A percentile compares a stretch with the other conserved stretches of the same genome.
These are phyloP conservation scores for Opisthograptis luteolata DNA, from an alignment of 2,888 invertebrate genomes.

Conservation along the genomic window DNA sequence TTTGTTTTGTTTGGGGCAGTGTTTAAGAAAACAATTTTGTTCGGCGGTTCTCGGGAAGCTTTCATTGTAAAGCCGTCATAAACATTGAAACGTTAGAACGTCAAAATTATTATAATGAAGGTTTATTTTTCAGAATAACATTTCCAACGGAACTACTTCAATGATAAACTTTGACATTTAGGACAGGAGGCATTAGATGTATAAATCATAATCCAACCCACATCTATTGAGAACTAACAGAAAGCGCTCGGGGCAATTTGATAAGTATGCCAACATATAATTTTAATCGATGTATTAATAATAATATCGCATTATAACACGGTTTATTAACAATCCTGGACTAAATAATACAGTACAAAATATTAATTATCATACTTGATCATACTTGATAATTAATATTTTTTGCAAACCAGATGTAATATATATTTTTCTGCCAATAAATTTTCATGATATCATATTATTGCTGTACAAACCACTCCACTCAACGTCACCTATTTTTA, in stretches of 20 bases:
- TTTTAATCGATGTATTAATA: background rate
- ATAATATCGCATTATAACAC: background rate
- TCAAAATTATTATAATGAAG: background rate
- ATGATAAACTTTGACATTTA: background rate
- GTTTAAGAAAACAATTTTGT: constrained; percentile 20
- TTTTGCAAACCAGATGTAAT: too few relatives aligned
- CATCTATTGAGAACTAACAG: constrained; percentile 4
- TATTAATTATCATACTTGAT: too few relatives aligned
- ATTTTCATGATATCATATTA: too few relatives aligned
- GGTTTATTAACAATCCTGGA: too few relatives aligned
- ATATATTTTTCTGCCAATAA: too few relatives aligned
- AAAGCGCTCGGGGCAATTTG: constrained; percentile 13
- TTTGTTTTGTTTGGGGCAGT: constrained; percentile 36
- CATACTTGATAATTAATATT: too few relatives aligned
- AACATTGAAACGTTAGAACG: background rate
- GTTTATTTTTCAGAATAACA: background rate
- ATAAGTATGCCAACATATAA: background rate
- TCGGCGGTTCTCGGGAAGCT: constrained; percentile 5
- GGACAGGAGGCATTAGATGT: background rate
- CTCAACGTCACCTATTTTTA: background rate
- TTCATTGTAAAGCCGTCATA: background rate
- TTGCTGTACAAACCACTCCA: too few relatives aligned
- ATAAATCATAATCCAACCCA: constrained; percentile 4
- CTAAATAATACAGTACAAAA: too few relatives aligned
- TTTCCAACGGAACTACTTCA: background rate